phyloP scores from a whole-genome alignment of 1,140 invertebrate species.

The Metopolophium dirhodum region DNA sequence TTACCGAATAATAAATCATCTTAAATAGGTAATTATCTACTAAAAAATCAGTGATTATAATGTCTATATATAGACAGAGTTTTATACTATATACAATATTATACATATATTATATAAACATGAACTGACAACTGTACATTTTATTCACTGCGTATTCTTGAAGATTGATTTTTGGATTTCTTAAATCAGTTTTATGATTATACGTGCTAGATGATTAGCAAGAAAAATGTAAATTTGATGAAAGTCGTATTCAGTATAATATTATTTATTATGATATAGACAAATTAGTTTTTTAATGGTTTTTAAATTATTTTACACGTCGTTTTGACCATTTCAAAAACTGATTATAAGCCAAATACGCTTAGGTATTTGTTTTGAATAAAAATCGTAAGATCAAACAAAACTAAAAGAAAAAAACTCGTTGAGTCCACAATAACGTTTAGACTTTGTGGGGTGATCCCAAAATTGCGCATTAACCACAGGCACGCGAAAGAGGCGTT shows the following conservation, averaged over 20 bases:
- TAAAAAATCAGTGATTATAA: not conserved
- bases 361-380: not conserved
- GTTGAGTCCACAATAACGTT: not conserved
- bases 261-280: not conserved
- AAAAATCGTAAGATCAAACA: not conserved
- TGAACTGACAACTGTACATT: not conserved
- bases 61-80: not conserved
- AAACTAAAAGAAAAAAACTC: not conserved
- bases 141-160: not conserved
- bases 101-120: no score
- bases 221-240: not conserved
- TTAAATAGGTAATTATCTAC: not conserved
- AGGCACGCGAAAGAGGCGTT: slow-evolving; percentile 23
- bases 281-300: not conserved
- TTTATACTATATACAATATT: not conserved
- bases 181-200: not conserved
- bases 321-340: not conserved
- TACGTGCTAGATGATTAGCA: not conserved
- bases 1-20: not conserved
- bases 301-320: not conserved
- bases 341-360: no score
- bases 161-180: not conserved
- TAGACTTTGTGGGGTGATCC: not conserved
- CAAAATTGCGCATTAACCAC: not conserved
- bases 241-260: not conserved